These are phyloP conservation scores for Stichopus horrens DNA, from an alignment of 53 echinoderm and acorn worm genomes.

Conservation along the genomic window DNA sequence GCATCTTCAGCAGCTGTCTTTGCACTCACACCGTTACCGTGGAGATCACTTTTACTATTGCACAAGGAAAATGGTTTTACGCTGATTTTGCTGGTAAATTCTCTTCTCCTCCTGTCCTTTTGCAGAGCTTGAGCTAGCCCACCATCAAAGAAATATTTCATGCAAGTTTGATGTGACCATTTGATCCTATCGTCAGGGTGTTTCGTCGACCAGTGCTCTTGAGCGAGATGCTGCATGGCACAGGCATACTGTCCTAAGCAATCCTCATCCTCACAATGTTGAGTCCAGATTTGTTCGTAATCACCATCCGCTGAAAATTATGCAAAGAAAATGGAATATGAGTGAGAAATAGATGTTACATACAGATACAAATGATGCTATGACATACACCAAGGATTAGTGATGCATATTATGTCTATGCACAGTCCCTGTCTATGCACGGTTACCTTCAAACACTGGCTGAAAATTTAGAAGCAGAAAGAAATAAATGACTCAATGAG, in stretches of 20 bases:
- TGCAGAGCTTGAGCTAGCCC: conserved; percentile 76
- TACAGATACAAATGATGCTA: no score
- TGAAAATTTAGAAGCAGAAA: background rate
- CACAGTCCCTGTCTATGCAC: background rate
- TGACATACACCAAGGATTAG: no score
- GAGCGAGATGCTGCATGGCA: conserved; percentile 98
- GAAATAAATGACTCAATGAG: background rate
- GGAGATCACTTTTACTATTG: conserved; percentile 47
- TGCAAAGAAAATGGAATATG: background rate
- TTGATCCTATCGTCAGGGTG: conserved; percentile 97
- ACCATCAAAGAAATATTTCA: conserved; percentile 88
- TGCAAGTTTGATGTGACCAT: conserved; percentile 91
- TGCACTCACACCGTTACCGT: conserved; percentile 42
- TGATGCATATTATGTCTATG: no score
- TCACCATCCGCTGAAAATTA: conserved; percentile 82
- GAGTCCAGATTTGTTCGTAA: conserved; percentile 90
- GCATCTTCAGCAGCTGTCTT: conserved; percentile 2
- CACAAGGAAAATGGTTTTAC: conserved; percentile 29
- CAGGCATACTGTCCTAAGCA: conserved; percentile 89
- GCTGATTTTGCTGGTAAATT: conserved; percentile 40
- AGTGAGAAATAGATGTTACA: no score
- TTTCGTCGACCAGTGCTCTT: conserved; percentile 91
- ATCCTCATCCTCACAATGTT: conserved; percentile 96
- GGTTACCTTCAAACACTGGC: background rate
- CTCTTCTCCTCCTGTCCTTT: conserved; percentile 79